Percentiles rank a stretch among this genome's conserved stretches.
Evolutionary conservation across 1,140 invertebrate species (phyloP).

Genomic region (Aphelinus certus): DNA sequence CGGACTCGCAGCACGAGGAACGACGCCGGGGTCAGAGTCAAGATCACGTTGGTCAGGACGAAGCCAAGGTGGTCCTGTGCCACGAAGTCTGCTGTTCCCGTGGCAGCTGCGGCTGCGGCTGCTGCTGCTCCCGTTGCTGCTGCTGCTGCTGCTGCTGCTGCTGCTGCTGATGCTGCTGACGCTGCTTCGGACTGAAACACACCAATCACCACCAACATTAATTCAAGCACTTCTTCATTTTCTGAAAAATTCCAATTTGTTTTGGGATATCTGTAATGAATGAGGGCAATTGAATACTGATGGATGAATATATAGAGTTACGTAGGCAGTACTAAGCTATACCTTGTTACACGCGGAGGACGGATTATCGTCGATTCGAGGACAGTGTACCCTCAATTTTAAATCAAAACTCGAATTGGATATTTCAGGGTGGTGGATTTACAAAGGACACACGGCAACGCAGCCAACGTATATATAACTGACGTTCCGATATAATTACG

Average conservation of each 20-base stretch:
- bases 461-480: no score
- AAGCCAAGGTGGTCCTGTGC: conserved; percentile 61
- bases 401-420: no score
- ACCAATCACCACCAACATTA: conserved; percentile 13
- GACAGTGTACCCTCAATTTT: no score
- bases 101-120: conserved; percentile 15
- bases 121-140: no score
- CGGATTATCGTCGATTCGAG: neutral
- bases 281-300: neutral
- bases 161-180: conserved; percentile 18
- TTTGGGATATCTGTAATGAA: no score
- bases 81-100: conserved; percentile 46
- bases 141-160: no score
- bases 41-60: conserved; percentile 58
- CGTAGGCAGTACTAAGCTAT: neutral
- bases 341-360: neutral
- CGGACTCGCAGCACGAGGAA: neutral
- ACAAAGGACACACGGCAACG: no score
- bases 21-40: conserved; percentile 43
- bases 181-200: conserved; percentile 52
- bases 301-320: neutral
- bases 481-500: no score
- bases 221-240: neutral
- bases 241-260: neutral
- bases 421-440: no score